Conservation (phyloP, 2,797 vertebrate genomes). For the Poeciliopsis infans region DNA sequence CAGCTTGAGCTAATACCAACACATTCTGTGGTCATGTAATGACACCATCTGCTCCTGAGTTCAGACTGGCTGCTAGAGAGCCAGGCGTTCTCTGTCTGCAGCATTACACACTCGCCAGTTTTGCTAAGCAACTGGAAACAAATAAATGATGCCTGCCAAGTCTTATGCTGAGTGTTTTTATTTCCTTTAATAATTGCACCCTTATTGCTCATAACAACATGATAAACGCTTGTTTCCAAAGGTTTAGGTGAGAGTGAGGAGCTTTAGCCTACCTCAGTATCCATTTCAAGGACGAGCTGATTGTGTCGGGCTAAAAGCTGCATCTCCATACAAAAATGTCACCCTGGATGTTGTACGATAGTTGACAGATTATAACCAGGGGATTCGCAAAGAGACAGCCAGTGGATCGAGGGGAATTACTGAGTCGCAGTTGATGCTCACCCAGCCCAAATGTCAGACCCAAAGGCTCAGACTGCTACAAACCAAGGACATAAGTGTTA, state of each 20-base stretch:
- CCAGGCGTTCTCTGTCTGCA: slow-evolving; percentile 42
- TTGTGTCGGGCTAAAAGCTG: slow-evolving; percentile 61
- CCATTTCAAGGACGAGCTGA: slow-evolving; percentile 65
- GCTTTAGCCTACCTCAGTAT: slow-evolving; percentile 33
- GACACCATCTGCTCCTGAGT: slow-evolving; percentile 75
- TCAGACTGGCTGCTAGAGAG: slow-evolving; percentile 37
- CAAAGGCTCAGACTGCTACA: slow-evolving; percentile 39
- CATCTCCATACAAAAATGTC: slow-evolving; percentile 52
- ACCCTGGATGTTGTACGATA: slow-evolving; percentile 51
- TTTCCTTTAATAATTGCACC: slow-evolving; percentile 56
- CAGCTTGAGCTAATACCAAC: slow-evolving; percentile 55
- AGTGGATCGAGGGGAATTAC: slow-evolving; percentile 58
- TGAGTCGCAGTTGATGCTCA: slow-evolving; percentile 49
- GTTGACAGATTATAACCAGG: slow-evolving; percentile 73
- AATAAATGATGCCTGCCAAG: slow-evolving; percentile 54
- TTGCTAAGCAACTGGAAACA: slow-evolving; percentile 39
- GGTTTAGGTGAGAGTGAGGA: slow-evolving; percentile 50
- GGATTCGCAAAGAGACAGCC: slow-evolving; percentile 65
- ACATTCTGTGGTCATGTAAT: slow-evolving; percentile 68
- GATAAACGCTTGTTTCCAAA: slow-evolving; percentile 59
- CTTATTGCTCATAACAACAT: slow-evolving; percentile 60
- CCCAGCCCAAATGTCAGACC: slow-evolving; percentile 57
- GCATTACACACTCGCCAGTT: slow-evolving; percentile 47
- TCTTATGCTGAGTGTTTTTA: slow-evolving; percentile 27
- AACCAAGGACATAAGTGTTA: slow-evolving; percentile 61